Conservation (phyloP, 2,113 vertebrate genomes). For the Calyptommatus sinebrachiatus region DNA sequence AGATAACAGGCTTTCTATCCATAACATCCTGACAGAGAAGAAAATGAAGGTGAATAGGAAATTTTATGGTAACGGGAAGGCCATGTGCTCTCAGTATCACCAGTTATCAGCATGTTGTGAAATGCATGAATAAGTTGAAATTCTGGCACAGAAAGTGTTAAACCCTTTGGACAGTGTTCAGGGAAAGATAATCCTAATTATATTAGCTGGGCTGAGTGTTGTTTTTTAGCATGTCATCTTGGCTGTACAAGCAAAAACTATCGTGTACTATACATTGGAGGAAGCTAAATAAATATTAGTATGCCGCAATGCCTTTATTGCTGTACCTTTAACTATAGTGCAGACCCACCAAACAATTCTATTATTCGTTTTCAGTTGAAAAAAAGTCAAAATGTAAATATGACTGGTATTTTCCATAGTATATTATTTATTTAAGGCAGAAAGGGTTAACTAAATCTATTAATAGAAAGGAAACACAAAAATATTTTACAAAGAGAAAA, state of each 20-base stretch:
- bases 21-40: not conserved
- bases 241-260: constrained; percentile 65
- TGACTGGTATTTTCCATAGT: constrained; percentile 15
- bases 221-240: constrained; percentile 63
- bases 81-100: not conserved
- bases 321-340: constrained; percentile 71
- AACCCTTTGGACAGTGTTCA: constrained; percentile 50
- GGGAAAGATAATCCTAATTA: constrained; percentile 65
- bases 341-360: constrained; percentile 75
- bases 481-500: constrained; percentile 60
- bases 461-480: constrained; percentile 65
- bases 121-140: constrained; percentile 43
- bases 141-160: constrained; percentile 49
- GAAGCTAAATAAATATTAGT: constrained; percentile 82
- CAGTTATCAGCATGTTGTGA: constrained; percentile 37
- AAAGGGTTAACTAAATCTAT: constrained; percentile 53
- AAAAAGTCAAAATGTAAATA: constrained; percentile 33
- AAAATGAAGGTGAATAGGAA: not conserved
- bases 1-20: not conserved
- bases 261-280: constrained; percentile 79
- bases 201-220: constrained; percentile 61
- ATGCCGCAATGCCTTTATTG: constrained; percentile 81
- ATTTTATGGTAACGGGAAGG: constrained; percentile 23
- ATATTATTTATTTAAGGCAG: constrained; percentile 41
- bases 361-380: constrained; percentile 59